Base-by-base conservation (phyloP, 2,797 vertebrate species). In the Cheirogaleus major region DNA sequence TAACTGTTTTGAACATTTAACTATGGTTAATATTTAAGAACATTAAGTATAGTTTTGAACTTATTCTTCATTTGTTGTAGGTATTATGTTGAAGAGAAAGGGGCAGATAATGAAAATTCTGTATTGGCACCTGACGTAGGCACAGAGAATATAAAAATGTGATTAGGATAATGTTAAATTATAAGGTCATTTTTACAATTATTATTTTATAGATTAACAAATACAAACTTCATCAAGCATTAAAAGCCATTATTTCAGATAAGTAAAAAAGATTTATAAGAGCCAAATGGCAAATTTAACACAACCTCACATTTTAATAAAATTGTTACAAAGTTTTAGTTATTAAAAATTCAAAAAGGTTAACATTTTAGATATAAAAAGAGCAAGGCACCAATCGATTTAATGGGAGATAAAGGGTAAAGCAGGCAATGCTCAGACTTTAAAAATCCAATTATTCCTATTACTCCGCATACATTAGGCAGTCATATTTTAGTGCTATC, bases 391-490 rank as follows among this genome's bases (percentile, higher is more conserved):
- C 96, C 98, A 96, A 93, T 97, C 87, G 95, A 98, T 99, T 98
- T 98, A 98, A 98, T 98, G 97, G 98, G 97, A 95, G 97, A 98
- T 97, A 98, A 98, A 98, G 98, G 97, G 98, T 98, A 98, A 98
- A 35, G 73, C 94, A 98, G 96, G 96, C 94, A 97, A 96, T 98
- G 98, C 97, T 98, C 98, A 98, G 98, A 97, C 98, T 98, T 98
- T 98, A 98, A 98, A 99, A 99, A 99, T 99, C 99, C 98, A 99
- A 99, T 99, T 99, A 99, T 99, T 99, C 98, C 99, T 98, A 98
- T 99, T 99, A 99, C 99, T 99, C 99, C 98, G 98, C 99, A 99
- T 98, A 98, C 98, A 98, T 99, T 99, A 98, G 98, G 97, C 98
- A 98, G 88, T 98, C 98, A 96, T 98, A 99, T 99, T 99, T 99